Base-by-base conservation (phyloP, 1,140 invertebrate genomes). In the Archivesica marissinica region DNA sequence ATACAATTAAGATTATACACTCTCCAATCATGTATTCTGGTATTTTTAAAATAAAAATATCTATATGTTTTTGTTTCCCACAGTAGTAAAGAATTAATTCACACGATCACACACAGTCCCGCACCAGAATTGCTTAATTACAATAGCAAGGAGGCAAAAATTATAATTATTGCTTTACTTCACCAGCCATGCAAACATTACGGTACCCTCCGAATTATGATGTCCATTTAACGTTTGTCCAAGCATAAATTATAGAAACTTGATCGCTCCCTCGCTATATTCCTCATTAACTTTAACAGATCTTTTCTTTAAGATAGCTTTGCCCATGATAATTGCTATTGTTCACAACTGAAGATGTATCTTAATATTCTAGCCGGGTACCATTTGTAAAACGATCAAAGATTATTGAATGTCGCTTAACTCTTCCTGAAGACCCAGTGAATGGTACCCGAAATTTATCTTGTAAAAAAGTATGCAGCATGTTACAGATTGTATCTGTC, bases 211-310 rank as follows among this genome's bases (percentile, higher is more conserved):
- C 30, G 28, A 64, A 78, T n/a, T 11, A 35, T 28, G 11, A 56
- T 17, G 23, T 7, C 56, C 28, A 52, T 78, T 61, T 44, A 61
- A 38, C 2, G 23, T 20, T 59, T 44, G 52, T 54, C 76, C 33
- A 78, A 35, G 54, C 56, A 44, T 66, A 52, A 47, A 79, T 41
- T 41, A 28, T 2, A 44, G 54, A 47, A 64, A 50, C 25, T n/a
- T 30, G 35, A 66, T 52, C 30, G 28, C 23, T 2, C 15, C 59
- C 3, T 20, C 28, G 23, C 25, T 66, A 64, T 13, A 56, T 35
- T 52, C 72, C 66, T 81, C 66, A 72, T 81, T 81, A 81, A 81
- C 72, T 81, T 81, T 56, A 25, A 59, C 79, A 54, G 79, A 81
- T 81, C 39, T 72, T 81, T 81, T 70, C 64, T 81, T 81, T 25